Conservation (phyloP, 1,140 invertebrate genomes). For the Euschistus heros region DNA sequence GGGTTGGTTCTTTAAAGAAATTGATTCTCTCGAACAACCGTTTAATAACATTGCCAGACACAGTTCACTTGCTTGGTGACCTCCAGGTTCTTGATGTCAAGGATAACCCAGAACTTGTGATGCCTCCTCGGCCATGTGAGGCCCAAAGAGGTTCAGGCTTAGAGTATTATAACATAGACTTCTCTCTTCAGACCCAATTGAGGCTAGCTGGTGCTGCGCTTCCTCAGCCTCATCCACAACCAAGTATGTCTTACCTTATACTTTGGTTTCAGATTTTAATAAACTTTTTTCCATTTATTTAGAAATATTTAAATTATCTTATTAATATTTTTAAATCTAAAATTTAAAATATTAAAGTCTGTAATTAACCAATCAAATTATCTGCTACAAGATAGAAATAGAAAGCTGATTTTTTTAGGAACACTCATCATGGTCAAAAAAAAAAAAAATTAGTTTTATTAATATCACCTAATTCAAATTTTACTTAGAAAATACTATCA, state of each 20-base stretch:
- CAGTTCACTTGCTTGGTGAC: conserved; percentile 90
- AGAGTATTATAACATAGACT: conserved; percentile 98
- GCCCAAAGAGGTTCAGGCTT: conserved; percentile 67
- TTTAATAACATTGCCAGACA: conserved; percentile 92
- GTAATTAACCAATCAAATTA: too few species aligned
- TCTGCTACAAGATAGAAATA: too few species aligned
- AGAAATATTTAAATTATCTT: not conserved
- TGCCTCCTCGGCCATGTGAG: conserved; percentile 91
- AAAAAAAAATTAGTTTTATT: too few species aligned
- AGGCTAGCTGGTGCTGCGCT: conserved; percentile 82
- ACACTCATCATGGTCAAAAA: too few species aligned
- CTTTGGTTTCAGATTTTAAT: too few species aligned
- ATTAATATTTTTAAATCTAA: not conserved
- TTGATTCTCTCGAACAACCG: conserved; percentile 87
- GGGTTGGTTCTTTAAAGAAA: conserved; percentile 92
- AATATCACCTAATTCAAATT: too few species aligned
- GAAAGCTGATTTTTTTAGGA: too few species aligned
- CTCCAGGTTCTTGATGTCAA: conserved; percentile 78
- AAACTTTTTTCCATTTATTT: not conserved
- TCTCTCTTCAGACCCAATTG: conserved; percentile 90
- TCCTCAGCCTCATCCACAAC: conserved; percentile 54
- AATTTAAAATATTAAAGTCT: too few species aligned
- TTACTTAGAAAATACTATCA: too few species aligned
- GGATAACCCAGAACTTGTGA: conserved; percentile 90
- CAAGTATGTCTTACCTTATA: conserved; percentile 47